Evolutionary conservation across 2,797 vertebrate species (phyloP).

Genomic region (Megalops cyprinoides): DNA sequence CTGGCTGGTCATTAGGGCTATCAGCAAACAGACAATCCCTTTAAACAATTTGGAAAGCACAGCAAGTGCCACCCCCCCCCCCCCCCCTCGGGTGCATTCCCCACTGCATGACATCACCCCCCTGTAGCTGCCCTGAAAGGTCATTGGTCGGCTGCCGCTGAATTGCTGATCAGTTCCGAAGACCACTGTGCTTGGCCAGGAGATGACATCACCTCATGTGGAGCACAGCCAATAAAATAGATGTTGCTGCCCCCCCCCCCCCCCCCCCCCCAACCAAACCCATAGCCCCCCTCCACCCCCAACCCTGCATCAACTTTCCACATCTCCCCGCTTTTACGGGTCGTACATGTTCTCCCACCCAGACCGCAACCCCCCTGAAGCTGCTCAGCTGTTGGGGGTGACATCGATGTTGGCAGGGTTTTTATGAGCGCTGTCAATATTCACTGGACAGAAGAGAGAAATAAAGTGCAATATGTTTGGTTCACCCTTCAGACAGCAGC

Average conservation of each 20-base stretch:
- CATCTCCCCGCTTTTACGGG: background rate
- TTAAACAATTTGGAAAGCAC: slow-evolving; percentile 8
- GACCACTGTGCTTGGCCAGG: background rate
- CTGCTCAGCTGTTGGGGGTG: background rate
- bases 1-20: background rate
- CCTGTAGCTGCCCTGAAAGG: background rate
- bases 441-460: slow-evolving; percentile 11
- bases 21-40: slow-evolving; percentile 14
- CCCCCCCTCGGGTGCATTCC: slow-evolving; percentile 11
- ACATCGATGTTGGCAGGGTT: slow-evolving; percentile 4
- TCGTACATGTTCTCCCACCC: background rate
- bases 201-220: slow-evolving; percentile 20
- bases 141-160: slow-evolving; percentile 12
- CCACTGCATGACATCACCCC: slow-evolving; percentile 17
- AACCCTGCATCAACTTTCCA: background rate
- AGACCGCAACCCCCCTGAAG: no score
- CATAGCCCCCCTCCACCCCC: background rate
- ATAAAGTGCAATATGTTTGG: background rate
- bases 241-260: slow-evolving; percentile 3
- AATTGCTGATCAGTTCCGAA: slow-evolving; percentile 9
- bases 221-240: slow-evolving; percentile 8
- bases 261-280: background rate
- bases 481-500: background rate
- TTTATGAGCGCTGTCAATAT: slow-evolving; percentile 23
- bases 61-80: background rate